Evolutionary conservation across 2,888 invertebrate genomes (phyloP).

Genomic region (Drosophila fulvimacula): DNA sequence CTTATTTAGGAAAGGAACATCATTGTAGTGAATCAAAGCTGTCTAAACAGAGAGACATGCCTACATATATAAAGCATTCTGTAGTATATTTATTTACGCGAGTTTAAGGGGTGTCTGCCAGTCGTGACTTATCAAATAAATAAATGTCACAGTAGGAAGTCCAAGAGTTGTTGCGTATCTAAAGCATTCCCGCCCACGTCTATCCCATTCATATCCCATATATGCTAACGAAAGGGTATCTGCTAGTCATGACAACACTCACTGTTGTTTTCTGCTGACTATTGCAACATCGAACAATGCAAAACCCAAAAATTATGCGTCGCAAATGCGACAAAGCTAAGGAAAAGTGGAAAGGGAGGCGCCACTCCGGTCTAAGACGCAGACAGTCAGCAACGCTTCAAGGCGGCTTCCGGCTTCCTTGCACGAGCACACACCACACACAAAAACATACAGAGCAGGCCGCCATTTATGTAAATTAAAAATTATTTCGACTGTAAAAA

Average conservation of each 20-base stretch:
- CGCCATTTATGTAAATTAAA: slow-evolving; percentile 79
- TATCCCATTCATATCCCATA: too few relatives aligned
- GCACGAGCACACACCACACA: slow-evolving; percentile 28
- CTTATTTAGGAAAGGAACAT: not conserved
- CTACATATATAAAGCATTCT: not conserved
- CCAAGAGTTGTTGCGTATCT: not conserved
- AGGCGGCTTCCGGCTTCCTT: slow-evolving; percentile 51
- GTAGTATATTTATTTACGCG: not conserved
- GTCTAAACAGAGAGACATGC: not conserved
- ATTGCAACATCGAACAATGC: slow-evolving; percentile 48
- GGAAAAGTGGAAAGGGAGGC: slow-evolving; percentile 11
- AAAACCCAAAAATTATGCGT: slow-evolving; percentile 66
- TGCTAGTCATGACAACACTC: not conserved
- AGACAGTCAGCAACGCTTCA: slow-evolving; percentile 49
- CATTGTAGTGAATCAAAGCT: not conserved
- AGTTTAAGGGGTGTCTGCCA: not conserved
- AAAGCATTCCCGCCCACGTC: not conserved
- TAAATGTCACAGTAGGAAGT: not conserved
- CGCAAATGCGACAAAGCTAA: slow-evolving; percentile 58
- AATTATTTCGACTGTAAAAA: slow-evolving; percentile 77
- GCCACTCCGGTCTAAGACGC: slow-evolving; percentile 37
- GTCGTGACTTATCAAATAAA: not conserved
- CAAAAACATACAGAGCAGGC: slow-evolving; percentile 38
- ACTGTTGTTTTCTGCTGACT: slow-evolving; percentile 39
- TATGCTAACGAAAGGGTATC: slow-evolving; percentile 5